phyloP scores from a whole-genome alignment of 2,888 invertebrate species.

The Ischnura elegans region DNA sequence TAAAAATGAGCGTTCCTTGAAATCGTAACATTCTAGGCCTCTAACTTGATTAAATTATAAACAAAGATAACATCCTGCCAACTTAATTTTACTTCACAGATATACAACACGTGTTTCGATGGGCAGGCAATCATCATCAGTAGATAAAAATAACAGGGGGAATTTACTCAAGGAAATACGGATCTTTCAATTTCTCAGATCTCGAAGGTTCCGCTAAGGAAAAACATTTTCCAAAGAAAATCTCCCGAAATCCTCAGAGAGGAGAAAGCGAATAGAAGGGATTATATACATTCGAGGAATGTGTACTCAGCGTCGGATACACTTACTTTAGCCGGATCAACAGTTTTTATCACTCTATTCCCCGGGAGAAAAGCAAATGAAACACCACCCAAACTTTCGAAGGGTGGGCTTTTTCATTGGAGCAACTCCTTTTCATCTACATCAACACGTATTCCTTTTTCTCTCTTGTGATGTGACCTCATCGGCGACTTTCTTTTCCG shows the following conservation, averaged over 20 bases:
- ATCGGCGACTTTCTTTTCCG: slow-evolving; percentile 17
- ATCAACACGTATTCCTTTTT: not conserved
- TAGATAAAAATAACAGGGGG: too few species aligned
- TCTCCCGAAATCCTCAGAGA: not conserved
- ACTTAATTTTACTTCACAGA: too few species aligned
- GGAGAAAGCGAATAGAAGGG: too few species aligned
- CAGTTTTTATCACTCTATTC: not conserved
- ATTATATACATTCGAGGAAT: not conserved
- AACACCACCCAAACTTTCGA: not conserved
- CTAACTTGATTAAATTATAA: too few species aligned
- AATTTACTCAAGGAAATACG: not conserved
- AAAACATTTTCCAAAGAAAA: not conserved
- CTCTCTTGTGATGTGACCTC: not conserved
- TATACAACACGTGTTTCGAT: not conserved
- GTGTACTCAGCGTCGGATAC: not conserved
- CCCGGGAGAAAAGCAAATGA: not conserved
- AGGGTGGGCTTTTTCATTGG: not conserved
- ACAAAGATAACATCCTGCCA: too few species aligned
- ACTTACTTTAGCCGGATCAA: not conserved
- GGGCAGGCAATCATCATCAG: too few species aligned
- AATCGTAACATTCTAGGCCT: too few species aligned
- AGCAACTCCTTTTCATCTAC: not conserved
- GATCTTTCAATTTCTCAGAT: not conserved
- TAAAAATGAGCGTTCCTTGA: too few species aligned
- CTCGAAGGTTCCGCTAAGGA: not conserved